Evolutionary conservation across 2,797 vertebrate species (phyloP).

Genomic region (Darevskia nairensis): DNA sequence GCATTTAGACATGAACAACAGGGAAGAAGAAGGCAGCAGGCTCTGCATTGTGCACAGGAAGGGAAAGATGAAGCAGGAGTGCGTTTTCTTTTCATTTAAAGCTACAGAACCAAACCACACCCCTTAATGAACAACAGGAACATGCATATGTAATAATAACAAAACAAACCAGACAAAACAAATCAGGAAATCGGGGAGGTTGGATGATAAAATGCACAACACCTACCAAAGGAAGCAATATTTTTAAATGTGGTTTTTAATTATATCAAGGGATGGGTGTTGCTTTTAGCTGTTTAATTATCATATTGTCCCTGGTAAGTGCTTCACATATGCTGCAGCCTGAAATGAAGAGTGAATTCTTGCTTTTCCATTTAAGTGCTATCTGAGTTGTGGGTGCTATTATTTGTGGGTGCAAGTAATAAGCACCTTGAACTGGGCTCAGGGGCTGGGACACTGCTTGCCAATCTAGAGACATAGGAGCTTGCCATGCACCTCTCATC

Average conservation of each 20-base stretch:
- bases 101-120: not conserved
- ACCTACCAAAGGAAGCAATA: not conserved
- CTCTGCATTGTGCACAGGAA: not conserved
- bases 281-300: not conserved
- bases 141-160: not conserved
- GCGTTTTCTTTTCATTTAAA: not conserved
- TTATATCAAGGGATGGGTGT: not conserved
- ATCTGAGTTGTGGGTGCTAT: not conserved
- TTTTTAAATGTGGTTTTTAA: not conserved
- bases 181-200: not conserved
- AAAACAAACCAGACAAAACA: not conserved
- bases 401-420: not conserved
- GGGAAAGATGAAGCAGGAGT: not conserved
- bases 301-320: not conserved
- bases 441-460: not conserved
- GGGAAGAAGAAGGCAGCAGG: constrained; percentile 20
- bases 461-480: not conserved
- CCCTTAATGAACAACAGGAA: not conserved
- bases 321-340: not conserved
- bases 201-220: not conserved
- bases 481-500: not conserved
- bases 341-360: not conserved
- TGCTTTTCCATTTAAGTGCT: not conserved
- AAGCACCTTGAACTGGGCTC: not conserved
- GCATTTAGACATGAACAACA: constrained; percentile 22